phyloP scores from a whole-genome alignment of 2,113 vertebrate species.

The Catharus fuscescens region DNA sequence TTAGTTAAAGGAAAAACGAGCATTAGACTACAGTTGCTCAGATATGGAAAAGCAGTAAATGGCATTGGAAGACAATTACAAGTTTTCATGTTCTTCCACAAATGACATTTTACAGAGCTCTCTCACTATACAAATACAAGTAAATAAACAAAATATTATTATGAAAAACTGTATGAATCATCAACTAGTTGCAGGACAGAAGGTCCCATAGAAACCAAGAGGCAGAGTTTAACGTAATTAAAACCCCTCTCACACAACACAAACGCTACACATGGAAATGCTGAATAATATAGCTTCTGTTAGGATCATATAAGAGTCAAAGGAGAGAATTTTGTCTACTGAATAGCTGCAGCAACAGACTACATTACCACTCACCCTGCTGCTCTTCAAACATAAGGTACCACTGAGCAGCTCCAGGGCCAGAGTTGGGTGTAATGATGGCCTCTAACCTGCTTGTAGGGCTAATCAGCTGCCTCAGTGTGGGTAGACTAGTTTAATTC shows the following conservation, averaged over 20 bases:
- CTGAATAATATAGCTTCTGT: neutral
- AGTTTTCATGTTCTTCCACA: neutral
- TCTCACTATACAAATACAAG: neutral
- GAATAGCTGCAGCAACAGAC: neutral
- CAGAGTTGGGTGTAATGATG: neutral
- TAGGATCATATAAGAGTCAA: neutral
- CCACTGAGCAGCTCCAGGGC: neutral
- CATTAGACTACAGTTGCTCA: neutral
- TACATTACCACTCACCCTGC: neutral
- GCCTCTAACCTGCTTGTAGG: neutral
- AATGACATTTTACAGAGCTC: neutral
- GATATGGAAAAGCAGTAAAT: neutral
- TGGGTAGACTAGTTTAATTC: neutral
- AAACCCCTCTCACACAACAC: neutral
- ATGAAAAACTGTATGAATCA: neutral
- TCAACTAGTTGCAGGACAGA: neutral
- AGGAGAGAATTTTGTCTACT: neutral
- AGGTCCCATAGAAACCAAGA: neutral
- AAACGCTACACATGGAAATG: neutral
- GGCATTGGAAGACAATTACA: neutral
- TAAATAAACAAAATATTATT: neutral
- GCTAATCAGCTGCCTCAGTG: neutral
- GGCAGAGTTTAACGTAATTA: neutral
- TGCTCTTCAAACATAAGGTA: neutral
- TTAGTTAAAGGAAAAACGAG: neutral